Base-by-base conservation (phyloP, 1,140 invertebrate species). In the Drosophila baimaii region DNA sequence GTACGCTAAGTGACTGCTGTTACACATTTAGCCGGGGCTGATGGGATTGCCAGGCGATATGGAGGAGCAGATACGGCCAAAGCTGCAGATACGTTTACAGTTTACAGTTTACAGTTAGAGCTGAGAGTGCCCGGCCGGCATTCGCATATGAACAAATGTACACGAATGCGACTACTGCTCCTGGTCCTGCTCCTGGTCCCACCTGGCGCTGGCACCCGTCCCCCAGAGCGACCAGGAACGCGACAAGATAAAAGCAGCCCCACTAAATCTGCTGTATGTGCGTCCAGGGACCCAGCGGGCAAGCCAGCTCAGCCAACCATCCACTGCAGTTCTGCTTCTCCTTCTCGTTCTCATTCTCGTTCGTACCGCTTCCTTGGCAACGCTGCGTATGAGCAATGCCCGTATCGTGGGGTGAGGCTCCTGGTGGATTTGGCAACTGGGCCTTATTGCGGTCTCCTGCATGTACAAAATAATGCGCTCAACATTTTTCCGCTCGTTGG, bases 191-290 rank as follows among this genome's bases (percentile, higher is more conserved):
- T 77, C 71, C 58, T 57, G 58, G 54, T 75, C 37, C 29, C 51
- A 61, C 63, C 74, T 77, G 77, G 54, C 64, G 41, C 61, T 59
- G 27, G 4, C 8, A 6, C 33, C 21, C 70, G 82, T 77, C 86
- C 79, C 83, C 82, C 64, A 77, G 57, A 79, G 81, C 68, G 54
- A 52, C 57, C 77, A 65, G 61, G 59, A 79, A 29, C 69, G 83
- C 83, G 83, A 88, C 84, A 83, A 88, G 83, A 89, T 88, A 88
- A 83, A 86, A 77, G 58, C 79, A 65, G 76, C 35, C 68, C 58
- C 62, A 89, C 79, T 88, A 88, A 88, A 88, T 88, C 83, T 88
- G 84, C 68, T 68, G 71, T 76, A 88, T 88, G 83, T 88, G 83
- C 84, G 64, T 73, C 79, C 59, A 58, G 84, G 75, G 83, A 77